Base-by-base conservation (phyloP, 2,113 vertebrate genomes). In the Phylloscopus whistleri region DNA sequence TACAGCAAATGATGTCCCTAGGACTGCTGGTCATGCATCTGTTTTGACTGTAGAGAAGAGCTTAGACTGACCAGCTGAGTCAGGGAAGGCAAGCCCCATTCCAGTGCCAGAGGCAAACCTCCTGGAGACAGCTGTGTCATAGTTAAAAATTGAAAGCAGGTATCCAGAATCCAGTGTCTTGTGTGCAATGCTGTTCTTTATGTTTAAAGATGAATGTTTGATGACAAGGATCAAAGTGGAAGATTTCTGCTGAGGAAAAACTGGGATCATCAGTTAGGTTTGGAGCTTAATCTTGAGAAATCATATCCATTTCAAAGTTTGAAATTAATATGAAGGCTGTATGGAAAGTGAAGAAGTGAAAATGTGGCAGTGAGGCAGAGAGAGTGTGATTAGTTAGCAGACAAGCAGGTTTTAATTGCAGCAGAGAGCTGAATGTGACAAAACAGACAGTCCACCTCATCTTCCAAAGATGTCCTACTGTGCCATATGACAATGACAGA, bases 321-420 rank as follows among this genome's bases (percentile, higher is more conserved):
- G 20, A 94, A 86, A 87, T 94, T 44, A 68, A 41, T 89, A 37
- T 82, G 49, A 86, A 92, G 39, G 26, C 63, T 66, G 13, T 67
- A 11, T 53, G 55, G 53, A 84, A 88, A 69, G 24, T 58, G 49
- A 68, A 91, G 74, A 82, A 86, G 24, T 70, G 74, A 77, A 79
- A 95, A 88, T 39, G n/a, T 24, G 51, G 1, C 67, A 87, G 60
- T 63, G 52, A 84, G 33, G 41, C 53, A 92, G 69, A 59, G 33
- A 33, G 83, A 77, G 28, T 66, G 46, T 78, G 68, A 88, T 78
- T 93, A 80, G 26, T 74, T 91, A 70, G 28, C n/a, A 74, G 87
- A 78, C 53, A 80, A 58, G 28, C 28, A 90, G 51, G 15, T 91
- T 88, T 84, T 93, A 69, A 80, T 93, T 95, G 91, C 78, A 83